Evolutionary conservation across 1,140 invertebrate genomes (phyloP).

Genomic region (Heliconius eleuchia): DNA sequence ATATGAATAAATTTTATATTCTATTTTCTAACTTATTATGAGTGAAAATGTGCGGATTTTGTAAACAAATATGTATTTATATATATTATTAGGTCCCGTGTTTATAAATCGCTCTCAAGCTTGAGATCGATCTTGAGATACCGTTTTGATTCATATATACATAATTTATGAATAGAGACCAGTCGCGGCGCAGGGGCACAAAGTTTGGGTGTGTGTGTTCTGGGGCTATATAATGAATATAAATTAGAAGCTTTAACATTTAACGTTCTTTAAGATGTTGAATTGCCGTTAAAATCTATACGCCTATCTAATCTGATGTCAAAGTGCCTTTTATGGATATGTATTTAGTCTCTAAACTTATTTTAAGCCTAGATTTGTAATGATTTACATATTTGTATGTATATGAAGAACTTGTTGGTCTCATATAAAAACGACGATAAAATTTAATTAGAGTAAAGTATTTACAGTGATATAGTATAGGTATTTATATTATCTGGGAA

Average conservation of each 20-base stretch:
- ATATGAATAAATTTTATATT: background rate
- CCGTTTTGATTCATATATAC: too few species aligned
- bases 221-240: background rate
- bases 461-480: background rate
- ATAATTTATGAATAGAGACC: too few species aligned
- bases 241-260: background rate
- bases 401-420: background rate
- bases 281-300: background rate
- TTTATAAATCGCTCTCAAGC: too few species aligned
- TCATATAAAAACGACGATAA: background rate
- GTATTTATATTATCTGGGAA: constrained; percentile 1
- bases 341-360: background rate
- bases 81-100: too few species aligned
- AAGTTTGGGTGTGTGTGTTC: too few species aligned
- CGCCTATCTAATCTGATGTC: background rate
- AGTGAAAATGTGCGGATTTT: background rate
- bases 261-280: background rate
- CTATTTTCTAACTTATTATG: background rate
- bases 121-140: too few species aligned
- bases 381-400: background rate
- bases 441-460: constrained; percentile 1
- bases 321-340: background rate
- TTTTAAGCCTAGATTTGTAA: background rate
- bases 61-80: too few species aligned
- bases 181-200: too few species aligned